phyloP scores from a whole-genome alignment of 2,888 invertebrate species.

The Congeria kusceri region DNA sequence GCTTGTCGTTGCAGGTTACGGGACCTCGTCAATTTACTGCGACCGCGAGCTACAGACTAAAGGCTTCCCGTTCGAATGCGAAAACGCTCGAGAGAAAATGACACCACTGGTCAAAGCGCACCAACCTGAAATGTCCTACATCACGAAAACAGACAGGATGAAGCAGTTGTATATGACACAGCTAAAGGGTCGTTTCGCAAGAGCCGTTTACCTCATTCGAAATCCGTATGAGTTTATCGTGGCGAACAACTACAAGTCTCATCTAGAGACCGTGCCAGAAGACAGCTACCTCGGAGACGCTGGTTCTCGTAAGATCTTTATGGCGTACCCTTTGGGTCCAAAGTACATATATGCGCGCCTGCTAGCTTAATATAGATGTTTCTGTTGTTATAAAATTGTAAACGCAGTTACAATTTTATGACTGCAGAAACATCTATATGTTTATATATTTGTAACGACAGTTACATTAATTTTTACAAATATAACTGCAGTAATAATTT shows the following conservation, averaged over 20 bases:
- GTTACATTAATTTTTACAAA: no score
- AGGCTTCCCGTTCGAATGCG: conserved; percentile 1
- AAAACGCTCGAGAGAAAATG: background rate
- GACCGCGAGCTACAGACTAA: background rate
- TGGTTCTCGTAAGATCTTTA: no score
- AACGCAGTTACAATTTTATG: no score
- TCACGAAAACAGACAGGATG: background rate
- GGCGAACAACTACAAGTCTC: background rate
- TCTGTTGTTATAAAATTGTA: no score
- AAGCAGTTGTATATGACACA: background rate
- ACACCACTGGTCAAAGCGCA: background rate
- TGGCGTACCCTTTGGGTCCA: no score
- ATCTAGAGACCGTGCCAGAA: background rate
- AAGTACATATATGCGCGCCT: no score
- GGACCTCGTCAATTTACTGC: background rate
- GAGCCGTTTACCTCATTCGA: background rate
- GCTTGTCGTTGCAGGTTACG: background rate
- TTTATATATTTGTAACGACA: no score
- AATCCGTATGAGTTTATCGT: conserved; percentile 3
- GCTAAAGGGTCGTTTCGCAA: background rate
- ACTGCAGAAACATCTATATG: no score
- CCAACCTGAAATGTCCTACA: background rate
- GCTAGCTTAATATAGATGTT: no score
- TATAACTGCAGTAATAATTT: no score
- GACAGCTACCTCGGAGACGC: no score